A percentile compares a stretch with the other conserved stretches of the same genome.
phyloP scores from a whole-genome alignment of 2,888 invertebrate species.

The Drosophila limbata region DNA sequence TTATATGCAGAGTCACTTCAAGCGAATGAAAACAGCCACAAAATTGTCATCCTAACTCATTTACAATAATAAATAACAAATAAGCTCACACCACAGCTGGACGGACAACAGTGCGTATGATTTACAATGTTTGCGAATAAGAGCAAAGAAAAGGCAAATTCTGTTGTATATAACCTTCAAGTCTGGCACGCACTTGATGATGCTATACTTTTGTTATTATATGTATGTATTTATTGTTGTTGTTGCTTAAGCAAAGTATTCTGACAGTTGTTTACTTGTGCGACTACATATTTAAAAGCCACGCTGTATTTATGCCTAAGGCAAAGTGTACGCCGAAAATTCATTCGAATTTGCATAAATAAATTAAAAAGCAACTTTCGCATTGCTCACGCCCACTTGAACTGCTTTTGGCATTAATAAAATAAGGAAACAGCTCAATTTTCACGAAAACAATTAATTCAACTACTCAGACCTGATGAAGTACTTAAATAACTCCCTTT shows the following conservation, averaged over 20 bases:
- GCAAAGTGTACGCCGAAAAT: conserved; percentile 43
- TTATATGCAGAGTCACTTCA: conserved; percentile 9
- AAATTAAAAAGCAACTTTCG: conserved; percentile 63
- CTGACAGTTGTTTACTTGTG: conserved; percentile 49
- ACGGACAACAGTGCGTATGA: conserved; percentile 65
- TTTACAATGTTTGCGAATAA: conserved; percentile 62
- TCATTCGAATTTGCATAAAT: conserved; percentile 68
- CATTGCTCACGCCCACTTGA: conserved; percentile 15
- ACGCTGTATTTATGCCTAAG: conserved; percentile 29
- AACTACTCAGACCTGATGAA: conserved; percentile 35
- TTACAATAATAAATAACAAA: conserved; percentile 55
- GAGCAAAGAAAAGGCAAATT: conserved; percentile 14
- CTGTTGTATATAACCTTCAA: conserved; percentile 36
- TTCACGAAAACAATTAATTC: conserved; percentile 67
- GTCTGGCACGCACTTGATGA: conserved; percentile 44
- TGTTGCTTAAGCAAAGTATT: conserved; percentile 21
- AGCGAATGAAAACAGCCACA: conserved; percentile 16
- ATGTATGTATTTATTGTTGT: neutral
- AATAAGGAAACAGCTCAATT: conserved; percentile 68
- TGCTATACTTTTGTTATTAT: conserved; percentile 23
- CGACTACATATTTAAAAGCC: conserved; percentile 46
- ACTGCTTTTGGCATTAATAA: conserved; percentile 38
- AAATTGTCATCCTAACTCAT: conserved; percentile 51
- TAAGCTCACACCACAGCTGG: conserved; percentile 21
- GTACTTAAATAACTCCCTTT: conserved; percentile 9